Conservation (phyloP, 2,888 invertebrate species). For the Terebella lapidaria region DNA sequence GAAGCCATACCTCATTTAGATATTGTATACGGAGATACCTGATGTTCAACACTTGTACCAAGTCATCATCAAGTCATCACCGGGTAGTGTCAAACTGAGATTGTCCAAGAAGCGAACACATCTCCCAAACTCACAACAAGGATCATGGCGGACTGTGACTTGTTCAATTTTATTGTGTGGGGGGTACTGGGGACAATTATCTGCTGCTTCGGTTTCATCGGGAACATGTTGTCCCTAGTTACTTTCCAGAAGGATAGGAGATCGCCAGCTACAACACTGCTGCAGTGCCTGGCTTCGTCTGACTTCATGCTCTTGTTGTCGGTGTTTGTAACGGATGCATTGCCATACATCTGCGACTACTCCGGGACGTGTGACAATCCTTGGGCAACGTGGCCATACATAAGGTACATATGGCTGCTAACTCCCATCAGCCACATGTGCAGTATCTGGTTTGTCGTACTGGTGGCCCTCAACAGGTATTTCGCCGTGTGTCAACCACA, state of each 20-base stretch:
- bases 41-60: too few species aligned
- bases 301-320: constrained; percentile 25
- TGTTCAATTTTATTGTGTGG: constrained; percentile 28
- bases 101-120: too few species aligned
- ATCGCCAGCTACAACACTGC: constrained; percentile 22
- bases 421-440: constrained; percentile 28
- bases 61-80: too few species aligned
- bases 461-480: constrained; percentile 27
- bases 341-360: constrained; percentile 27
- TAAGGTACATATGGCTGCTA: constrained; percentile 27
- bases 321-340: constrained; percentile 26
- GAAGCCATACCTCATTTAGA: too few species aligned
- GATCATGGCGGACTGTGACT: constrained; percentile 20
- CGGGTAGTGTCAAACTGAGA: too few species aligned
- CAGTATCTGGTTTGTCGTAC: constrained; percentile 28
- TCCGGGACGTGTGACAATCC: constrained; percentile 20
- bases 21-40: too few species aligned
- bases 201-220: constrained; percentile 24
- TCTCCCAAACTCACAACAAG: too few species aligned
- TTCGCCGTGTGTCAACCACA: constrained; percentile 29
- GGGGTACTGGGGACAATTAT: constrained; percentile 20
- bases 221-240: constrained; percentile 23
- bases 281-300: constrained; percentile 24
- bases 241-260: constrained; percentile 24
- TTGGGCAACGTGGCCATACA: constrained; percentile 26